phyloP scores from a whole-genome alignment of 2,113 vertebrate genomes.

The Porphyrio hochstetteri region DNA sequence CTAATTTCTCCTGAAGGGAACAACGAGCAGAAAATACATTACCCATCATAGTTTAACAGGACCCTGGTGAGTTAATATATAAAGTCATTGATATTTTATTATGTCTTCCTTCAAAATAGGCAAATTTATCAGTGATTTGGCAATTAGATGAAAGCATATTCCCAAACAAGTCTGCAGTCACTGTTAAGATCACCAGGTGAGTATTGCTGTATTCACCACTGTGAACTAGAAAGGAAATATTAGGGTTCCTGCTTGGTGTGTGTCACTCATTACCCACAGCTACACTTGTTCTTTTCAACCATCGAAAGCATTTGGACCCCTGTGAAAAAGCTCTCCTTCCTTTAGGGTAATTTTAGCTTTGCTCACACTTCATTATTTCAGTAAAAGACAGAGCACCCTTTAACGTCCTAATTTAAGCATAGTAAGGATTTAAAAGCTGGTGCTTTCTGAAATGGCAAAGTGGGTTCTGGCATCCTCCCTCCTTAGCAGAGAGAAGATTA shows the following conservation, averaged over 20 bases:
- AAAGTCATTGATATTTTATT: background rate
- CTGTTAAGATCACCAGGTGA: conserved; percentile 53
- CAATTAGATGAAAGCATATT: conserved; percentile 51
- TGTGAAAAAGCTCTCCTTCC: background rate
- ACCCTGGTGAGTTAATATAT: background rate
- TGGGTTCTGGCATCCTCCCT: background rate
- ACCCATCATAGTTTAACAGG: background rate
- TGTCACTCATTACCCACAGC: background rate
- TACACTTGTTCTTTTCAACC: background rate
- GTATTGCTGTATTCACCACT: background rate
- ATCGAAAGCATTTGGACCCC: background rate
- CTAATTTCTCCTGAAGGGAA: background rate
- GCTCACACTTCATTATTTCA: background rate
- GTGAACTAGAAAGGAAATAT: background rate
- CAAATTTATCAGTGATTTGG: conserved; percentile 56
- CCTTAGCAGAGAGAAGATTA: background rate
- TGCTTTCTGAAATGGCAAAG: background rate
- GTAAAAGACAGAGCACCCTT: background rate
- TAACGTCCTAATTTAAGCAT: background rate
- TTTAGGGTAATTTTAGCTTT: background rate
- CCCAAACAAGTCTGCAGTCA: conserved; percentile 21
- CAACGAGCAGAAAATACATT: background rate
- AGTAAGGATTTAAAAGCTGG: background rate
- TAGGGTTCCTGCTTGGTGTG: background rate
- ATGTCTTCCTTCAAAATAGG: conserved; percentile 15